Conservation (phyloP, 2,113 vertebrate genomes). For the Picathartes gymnocephalus region DNA sequence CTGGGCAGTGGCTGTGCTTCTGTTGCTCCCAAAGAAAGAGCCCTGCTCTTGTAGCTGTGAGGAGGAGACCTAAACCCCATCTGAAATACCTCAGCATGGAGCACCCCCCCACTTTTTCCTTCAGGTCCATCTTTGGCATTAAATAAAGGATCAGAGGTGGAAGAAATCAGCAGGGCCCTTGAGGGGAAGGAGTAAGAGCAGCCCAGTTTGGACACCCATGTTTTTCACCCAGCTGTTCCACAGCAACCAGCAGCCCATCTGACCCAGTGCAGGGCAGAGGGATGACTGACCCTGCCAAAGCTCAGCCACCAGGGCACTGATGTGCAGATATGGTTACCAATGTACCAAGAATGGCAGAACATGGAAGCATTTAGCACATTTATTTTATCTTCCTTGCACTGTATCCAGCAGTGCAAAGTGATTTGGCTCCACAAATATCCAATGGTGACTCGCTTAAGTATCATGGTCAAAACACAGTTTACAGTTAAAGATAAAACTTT, state of each 20-base stretch:
- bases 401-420: neutral
- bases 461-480: neutral
- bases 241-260: neutral
- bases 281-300: neutral
- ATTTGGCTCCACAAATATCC: neutral
- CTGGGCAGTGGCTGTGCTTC: neutral
- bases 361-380: neutral
- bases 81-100: neutral
- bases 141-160: neutral
- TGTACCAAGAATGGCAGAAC: neutral
- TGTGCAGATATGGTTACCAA: fast-evolving
- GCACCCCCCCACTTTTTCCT: neutral
- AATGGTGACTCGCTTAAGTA: fast-evolving
- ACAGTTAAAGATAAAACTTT: neutral
- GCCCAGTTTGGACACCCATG: neutral
- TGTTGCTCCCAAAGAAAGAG: neutral
- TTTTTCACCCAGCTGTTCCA: neutral
- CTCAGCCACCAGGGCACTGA: neutral
- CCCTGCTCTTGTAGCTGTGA: neutral
- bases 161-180: neutral
- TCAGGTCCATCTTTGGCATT: neutral
- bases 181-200: neutral
- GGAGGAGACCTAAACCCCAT: neutral
- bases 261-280: neutral
- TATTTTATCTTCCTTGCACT: neutral